Conservation (phyloP, 2,888 invertebrate species). For the Biston betularia region DNA sequence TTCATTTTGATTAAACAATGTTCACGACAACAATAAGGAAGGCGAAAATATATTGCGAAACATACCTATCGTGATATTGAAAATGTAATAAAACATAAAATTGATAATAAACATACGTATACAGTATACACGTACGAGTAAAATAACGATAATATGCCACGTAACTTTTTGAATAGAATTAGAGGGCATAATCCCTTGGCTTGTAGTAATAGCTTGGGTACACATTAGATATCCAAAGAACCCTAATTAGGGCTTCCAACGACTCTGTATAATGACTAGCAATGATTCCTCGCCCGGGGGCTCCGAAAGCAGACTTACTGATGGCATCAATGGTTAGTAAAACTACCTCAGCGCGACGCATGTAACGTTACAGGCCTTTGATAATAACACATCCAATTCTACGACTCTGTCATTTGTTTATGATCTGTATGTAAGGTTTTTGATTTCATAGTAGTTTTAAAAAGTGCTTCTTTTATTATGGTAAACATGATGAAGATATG, state of each 20-base stretch:
- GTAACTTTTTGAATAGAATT: slow-evolving; percentile 19
- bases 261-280: slow-evolving; percentile 53
- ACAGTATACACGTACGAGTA: too few species aligned
- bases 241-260: slow-evolving; percentile 59
- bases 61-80: slow-evolving; percentile 10
- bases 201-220: slow-evolving; percentile 44
- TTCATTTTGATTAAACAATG: slow-evolving; percentile 17
- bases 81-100: neutral
- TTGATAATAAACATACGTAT: too few species aligned
- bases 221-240: slow-evolving; percentile 53
- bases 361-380: slow-evolving; percentile 49
- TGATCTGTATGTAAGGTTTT: slow-evolving; percentile 21
- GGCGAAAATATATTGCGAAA: slow-evolving; percentile 14
- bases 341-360: slow-evolving; percentile 39
- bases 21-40: slow-evolving; percentile 28
- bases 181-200: slow-evolving; percentile 36
- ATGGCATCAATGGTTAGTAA: slow-evolving; percentile 36
- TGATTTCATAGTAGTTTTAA: slow-evolving; percentile 22
- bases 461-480: slow-evolving; percentile 22
- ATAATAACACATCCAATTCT: slow-evolving; percentile 34
- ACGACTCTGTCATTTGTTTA: slow-evolving; percentile 27
- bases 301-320: slow-evolving; percentile 34
- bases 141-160: neutral
- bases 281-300: slow-evolving; percentile 54
- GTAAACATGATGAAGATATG: slow-evolving; percentile 28